Base-by-base conservation (phyloP, 2,797 vertebrate genomes). In the Pristis pectinata region DNA sequence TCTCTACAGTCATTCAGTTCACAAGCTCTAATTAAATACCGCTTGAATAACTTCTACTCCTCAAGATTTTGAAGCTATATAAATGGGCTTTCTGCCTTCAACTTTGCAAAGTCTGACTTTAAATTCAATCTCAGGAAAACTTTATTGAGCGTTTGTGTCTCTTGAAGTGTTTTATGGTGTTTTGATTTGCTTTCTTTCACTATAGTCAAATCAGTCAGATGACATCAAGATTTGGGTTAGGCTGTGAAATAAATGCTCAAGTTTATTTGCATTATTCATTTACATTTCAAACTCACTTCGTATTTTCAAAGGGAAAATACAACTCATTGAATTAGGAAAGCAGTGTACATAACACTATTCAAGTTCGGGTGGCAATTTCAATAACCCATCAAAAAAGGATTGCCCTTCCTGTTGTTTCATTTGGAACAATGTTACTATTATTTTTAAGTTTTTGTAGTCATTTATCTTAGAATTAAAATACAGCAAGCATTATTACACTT, bases 1-100 rank as follows among this genome's bases (percentile, higher is more conserved):
- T 91, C 37, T 27, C 67, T 34, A 72, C 89, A 70, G 91, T 93
- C 64, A 93, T 93, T 37, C 61, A 41, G 67, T 27, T 93, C 41
- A 34, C 44, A 44, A 93, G 64, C 91, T 72, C 91, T 70, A 93
- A 74, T 74, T 93, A 53, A 93, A 93, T 93, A 72, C 64, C 93
- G 67, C 91, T 93, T 19, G 9, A 93, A 93, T 70, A 93, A 93
- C 37, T 72, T 49, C 70, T 72, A 24, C 67, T 74, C 41, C 22
- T 72, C 64, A 24, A 44, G 61, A 44, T 67, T 93, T 70, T 49
- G 22, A 93, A 93, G 87, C 3, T 30, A 13, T 17, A 49, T n/a
- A 27, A 24, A 22, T 13, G 10, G 44, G 4, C 24, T 72, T 93
- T 93, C 44, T 22, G 49, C 19, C 44, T 93, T 34, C 37, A 41